A percentile compares a stretch with the other conserved stretches of the same genome.
phyloP scores from a whole-genome alignment of 2,888 invertebrate species.

The Proisotoma minuta region DNA sequence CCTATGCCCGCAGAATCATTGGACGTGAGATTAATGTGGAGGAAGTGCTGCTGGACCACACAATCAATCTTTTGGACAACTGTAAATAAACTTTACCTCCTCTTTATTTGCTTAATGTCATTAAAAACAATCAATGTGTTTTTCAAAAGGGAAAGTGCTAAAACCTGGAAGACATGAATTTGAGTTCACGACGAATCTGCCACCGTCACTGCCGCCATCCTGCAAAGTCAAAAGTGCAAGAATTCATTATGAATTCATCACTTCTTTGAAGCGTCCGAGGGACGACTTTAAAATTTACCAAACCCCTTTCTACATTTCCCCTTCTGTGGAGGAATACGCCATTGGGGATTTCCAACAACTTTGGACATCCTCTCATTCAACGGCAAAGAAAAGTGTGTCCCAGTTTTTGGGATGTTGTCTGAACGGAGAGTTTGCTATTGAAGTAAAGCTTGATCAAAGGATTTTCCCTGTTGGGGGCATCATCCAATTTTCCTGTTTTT shows the following conservation, averaged over 20 bases:
- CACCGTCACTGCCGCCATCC: conserved; percentile 27
- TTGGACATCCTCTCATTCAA: neutral
- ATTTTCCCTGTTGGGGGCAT: conserved; percentile 18
- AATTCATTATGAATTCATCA: conserved; percentile 32
- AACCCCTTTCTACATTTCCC: conserved; percentile 30
- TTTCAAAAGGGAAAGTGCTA: conserved; percentile 33
- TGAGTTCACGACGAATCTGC: conserved; percentile 21
- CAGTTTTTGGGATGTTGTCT: conserved; percentile 16
- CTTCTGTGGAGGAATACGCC: neutral
- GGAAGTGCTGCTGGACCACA: conserved; percentile 26
- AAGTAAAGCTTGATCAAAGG: conserved; percentile 18
- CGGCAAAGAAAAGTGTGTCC: neutral
- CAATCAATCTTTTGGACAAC: conserved; percentile 24
- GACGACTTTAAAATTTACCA: conserved; percentile 36
- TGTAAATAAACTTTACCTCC: conserved; percentile 15
- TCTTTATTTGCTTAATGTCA: neutral
- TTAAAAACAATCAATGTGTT: neutral
- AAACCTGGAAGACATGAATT: conserved; percentile 37
- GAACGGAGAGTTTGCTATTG: conserved; percentile 23
- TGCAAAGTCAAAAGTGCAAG: conserved; percentile 25
- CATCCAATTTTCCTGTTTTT: conserved; percentile 21
- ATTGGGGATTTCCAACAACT: conserved; percentile 7
- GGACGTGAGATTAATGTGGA: neutral
- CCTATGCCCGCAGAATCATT: neutral
- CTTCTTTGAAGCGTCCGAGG: conserved; percentile 23